Percentiles rank a stretch among this genome's conserved stretches.
phyloP scores from a whole-genome alignment of 2,113 vertebrate genomes.

The Larimichthys polyactis region DNA sequence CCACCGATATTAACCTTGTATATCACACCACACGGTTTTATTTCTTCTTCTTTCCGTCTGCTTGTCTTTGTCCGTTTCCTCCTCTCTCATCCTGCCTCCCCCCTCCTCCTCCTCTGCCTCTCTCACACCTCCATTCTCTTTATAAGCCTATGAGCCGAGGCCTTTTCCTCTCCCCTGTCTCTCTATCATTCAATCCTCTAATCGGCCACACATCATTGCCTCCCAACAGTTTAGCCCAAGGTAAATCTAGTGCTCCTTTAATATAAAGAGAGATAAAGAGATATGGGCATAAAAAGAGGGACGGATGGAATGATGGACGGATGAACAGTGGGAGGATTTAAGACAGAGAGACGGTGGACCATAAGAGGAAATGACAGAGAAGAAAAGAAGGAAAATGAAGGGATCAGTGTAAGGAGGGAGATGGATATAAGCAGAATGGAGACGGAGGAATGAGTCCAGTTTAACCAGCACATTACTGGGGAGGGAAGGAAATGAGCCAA shows the following conservation, averaged over 20 bases:
- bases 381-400: neutral
- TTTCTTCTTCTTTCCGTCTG: slow-evolving; percentile 2
- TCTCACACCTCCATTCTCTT: slow-evolving; percentile 5
- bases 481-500: neutral
- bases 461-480: neutral
- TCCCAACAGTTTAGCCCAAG: slow-evolving; percentile 62
- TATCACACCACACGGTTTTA: slow-evolving; percentile 24
- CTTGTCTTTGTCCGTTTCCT: neutral
- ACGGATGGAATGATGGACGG: slow-evolving; percentile 26
- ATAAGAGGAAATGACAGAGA: neutral
- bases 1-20: slow-evolving; percentile 68
- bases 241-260: slow-evolving; percentile 55
- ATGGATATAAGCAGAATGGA: neutral
- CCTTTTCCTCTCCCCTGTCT: slow-evolving; percentile 4
- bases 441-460: neutral
- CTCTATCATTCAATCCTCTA: slow-evolving; percentile 42
- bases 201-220: slow-evolving; percentile 56
- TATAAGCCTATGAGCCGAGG: slow-evolving; percentile 10
- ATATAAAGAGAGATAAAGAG: slow-evolving; percentile 25
- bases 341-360: slow-evolving; percentile 2
- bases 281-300: slow-evolving; percentile 17
- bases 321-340: neutral
- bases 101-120: neutral
- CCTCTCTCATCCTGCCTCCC: neutral
- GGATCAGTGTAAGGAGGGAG: neutral